phyloP scores from a whole-genome alignment of 2,888 invertebrate genomes.

The Eupithecia subumbrata region DNA sequence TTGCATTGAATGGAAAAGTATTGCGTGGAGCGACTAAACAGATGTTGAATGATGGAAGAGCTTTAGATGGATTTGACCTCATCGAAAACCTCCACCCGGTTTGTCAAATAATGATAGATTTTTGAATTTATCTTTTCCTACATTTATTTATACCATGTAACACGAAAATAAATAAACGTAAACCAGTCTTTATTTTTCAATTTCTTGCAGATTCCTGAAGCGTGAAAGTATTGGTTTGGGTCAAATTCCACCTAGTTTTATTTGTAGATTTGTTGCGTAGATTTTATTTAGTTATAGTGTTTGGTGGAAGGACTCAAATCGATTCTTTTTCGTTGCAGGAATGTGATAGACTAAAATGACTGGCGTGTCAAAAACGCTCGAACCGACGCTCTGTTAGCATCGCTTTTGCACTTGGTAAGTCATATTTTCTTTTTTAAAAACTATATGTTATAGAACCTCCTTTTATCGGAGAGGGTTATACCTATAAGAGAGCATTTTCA shows the following conservation, averaged over 20 bases:
- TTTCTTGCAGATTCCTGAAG: slow-evolving; percentile 31
- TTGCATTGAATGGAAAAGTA: not conserved
- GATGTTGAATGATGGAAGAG: not conserved
- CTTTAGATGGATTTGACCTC: not conserved
- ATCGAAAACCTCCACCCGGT: not conserved
- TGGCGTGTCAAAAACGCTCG: slow-evolving; percentile 3
- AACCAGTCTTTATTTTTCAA: slow-evolving; percentile 2
- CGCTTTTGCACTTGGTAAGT: not conserved
- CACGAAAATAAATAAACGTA: slow-evolving; percentile 15
- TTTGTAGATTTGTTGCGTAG: slow-evolving; percentile 40
- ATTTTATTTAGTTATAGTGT: slow-evolving; percentile 42
- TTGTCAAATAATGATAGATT: not conserved
- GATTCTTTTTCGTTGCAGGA: slow-evolving; percentile 69
- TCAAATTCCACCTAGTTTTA: slow-evolving; percentile 69
- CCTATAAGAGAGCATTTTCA: not conserved
- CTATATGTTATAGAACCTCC: not conserved
- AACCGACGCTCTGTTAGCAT: not conserved
- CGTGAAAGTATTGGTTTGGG: slow-evolving; percentile 71
- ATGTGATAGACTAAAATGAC: slow-evolving; percentile 35
- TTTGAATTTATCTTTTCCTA: not conserved
- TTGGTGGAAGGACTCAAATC: slow-evolving; percentile 73
- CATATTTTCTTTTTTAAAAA: not conserved
- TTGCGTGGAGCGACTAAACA: not conserved
- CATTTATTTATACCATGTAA: not conserved
- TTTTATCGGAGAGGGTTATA: not conserved